Evolutionary conservation across 1,140 invertebrate genomes (phyloP).

Genomic region (Cepaea nemoralis): DNA sequence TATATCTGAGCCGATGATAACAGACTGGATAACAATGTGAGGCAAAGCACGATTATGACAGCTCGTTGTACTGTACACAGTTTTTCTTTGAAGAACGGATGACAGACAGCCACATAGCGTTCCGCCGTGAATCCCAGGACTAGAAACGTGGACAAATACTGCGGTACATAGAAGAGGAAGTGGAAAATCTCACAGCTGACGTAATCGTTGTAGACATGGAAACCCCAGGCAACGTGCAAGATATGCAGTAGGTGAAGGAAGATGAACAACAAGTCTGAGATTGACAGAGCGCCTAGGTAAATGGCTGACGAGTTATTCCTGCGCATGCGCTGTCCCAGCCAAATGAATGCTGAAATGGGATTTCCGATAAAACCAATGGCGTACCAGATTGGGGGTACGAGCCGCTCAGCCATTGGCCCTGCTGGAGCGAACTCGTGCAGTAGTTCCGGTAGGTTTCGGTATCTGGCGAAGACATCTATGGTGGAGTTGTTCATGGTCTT

Average conservation of each 20-base stretch:
- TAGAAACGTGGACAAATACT: conserved; percentile 67
- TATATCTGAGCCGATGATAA: conserved; percentile 59
- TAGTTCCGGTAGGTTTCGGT: conserved; percentile 27
- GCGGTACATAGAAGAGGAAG: conserved; percentile 59
- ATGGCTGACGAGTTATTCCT: conserved; percentile 68
- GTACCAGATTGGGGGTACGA: conserved; percentile 66
- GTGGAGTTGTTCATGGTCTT: conserved; percentile 32
- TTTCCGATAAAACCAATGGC: conserved; percentile 68
- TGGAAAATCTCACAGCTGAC: conserved; percentile 60
- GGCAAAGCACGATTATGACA: conserved; percentile 47
- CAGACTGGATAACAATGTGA: conserved; percentile 48
- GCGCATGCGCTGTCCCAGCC: conserved; percentile 63
- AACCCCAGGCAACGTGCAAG: conserved; percentile 60
- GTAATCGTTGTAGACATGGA: conserved; percentile 50
- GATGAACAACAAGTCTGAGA: conserved; percentile 66
- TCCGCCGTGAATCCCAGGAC: conserved; percentile 89
- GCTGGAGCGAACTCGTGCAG: conserved; percentile 54
- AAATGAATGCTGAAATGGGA: conserved; percentile 63
- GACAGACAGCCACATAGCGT: conserved; percentile 94
- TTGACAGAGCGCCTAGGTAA: conserved; percentile 67
- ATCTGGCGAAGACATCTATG: conserved; percentile 30
- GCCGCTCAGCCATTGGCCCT: conserved; percentile 52
- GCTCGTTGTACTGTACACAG: conserved; percentile 61
- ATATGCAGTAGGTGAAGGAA: conserved; percentile 62
- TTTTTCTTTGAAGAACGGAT: conserved; percentile 80